phyloP scores from a whole-genome alignment of 2,113 vertebrate genomes.

The Cryptotis parvus region DNA sequence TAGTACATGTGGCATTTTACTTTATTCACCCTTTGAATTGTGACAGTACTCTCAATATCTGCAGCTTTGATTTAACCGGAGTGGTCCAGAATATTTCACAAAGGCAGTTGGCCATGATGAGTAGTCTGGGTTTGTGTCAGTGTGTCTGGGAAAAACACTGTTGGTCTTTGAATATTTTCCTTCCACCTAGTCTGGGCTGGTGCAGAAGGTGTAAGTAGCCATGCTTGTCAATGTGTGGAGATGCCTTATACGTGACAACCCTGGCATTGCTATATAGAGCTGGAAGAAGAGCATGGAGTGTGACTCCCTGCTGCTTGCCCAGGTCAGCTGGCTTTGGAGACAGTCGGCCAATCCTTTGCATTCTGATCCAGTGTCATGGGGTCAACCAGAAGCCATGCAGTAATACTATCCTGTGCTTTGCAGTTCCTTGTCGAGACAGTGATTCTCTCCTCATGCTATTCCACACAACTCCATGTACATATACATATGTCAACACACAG shows the following conservation, averaged over 20 bases:
- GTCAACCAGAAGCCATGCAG: not conserved
- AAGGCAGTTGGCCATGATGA: not conserved
- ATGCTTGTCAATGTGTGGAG: too few species aligned
- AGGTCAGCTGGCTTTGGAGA: not conserved
- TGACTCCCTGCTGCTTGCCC: accelerated
- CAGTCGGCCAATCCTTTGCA: not conserved
- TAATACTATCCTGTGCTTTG: not conserved
- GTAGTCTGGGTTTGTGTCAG: not conserved
- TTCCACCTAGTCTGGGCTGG: accelerated
- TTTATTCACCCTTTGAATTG: not conserved
- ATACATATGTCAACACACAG: not conserved
- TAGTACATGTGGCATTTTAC: not conserved
- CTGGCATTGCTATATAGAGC: not conserved
- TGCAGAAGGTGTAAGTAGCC: accelerated
- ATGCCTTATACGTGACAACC: not conserved
- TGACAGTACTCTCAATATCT: not conserved
- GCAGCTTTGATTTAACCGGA: not conserved
- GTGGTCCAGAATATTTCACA: not conserved
- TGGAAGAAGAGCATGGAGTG: too few species aligned
- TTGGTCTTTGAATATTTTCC: not conserved
- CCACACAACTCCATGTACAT: not conserved
- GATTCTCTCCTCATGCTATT: too few species aligned
- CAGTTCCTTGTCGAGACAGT: not conserved
- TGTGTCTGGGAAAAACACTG: not conserved
- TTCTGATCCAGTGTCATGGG: not conserved